These are phyloP conservation scores for Poecilia picta DNA, from an alignment of 2,797 vertebrate genomes.

Conservation along the genomic window DNA sequence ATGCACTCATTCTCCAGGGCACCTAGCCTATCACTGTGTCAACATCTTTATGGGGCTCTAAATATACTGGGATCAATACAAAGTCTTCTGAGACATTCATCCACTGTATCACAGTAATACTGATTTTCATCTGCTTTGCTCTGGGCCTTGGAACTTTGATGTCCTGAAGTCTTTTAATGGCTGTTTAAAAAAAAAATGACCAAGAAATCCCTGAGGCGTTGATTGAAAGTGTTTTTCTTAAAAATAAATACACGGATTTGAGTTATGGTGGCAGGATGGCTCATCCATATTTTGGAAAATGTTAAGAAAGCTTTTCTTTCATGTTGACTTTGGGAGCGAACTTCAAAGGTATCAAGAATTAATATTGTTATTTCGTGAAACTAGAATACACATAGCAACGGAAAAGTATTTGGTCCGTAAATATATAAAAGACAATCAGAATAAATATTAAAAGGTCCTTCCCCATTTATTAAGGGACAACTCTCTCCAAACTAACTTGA, in stretches of 20 bases:
- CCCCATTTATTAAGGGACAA: background rate
- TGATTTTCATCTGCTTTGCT: conserved; percentile 57
- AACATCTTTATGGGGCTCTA: conserved; percentile 77
- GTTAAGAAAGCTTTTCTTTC: background rate
- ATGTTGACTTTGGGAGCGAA: background rate
- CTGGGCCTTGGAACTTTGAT: conserved; percentile 28
- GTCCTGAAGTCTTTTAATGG: conserved; percentile 29
- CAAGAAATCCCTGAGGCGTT: background rate
- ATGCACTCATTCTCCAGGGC: conserved; percentile 59
- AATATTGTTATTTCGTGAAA: background rate
- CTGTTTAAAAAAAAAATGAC: background rate
- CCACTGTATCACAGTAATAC: conserved; percentile 70
- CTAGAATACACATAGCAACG: background rate
- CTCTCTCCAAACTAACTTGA: background rate
- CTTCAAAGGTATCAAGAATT: background rate
- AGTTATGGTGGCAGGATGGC: background rate
- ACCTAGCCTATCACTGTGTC: conserved; percentile 71
- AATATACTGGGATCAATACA: conserved; percentile 73
- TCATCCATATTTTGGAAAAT: background rate
- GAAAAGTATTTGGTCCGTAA: background rate
- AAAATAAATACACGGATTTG: background rate
- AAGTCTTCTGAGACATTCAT: conserved; percentile 64
- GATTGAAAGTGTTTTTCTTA: background rate
- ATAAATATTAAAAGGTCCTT: background rate
- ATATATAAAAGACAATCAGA: background rate